These are phyloP conservation scores for Tapera naevia DNA, from an alignment of 2,797 vertebrate species.

Conservation along the genomic window DNA sequence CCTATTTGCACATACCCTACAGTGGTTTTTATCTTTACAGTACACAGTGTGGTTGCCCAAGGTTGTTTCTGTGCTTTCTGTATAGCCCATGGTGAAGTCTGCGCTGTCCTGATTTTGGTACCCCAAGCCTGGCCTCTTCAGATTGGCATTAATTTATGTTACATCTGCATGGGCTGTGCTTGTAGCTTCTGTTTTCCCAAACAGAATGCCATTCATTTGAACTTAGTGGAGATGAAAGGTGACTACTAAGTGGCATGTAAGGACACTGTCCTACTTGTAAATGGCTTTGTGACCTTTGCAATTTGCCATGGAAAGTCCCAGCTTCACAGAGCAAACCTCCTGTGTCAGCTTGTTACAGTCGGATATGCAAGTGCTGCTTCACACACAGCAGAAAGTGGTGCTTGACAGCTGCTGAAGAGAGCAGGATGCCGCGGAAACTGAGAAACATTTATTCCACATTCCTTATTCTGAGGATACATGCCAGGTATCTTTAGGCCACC, in stretches of 20 bases:
- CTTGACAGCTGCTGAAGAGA: not conserved
- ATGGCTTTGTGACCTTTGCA: not conserved
- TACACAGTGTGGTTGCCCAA: not conserved
- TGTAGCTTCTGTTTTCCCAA: not conserved
- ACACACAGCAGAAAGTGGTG: not conserved
- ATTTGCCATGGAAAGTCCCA: not conserved
- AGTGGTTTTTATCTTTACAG: not conserved
- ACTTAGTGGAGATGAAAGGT: not conserved
- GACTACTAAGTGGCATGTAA: not conserved
- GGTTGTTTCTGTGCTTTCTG: not conserved
- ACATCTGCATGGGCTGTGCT: not conserved
- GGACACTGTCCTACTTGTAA: not conserved
- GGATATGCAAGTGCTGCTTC: not conserved
- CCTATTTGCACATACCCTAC: not conserved
- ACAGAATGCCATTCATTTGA: not conserved
- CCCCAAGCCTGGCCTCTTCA: not conserved
- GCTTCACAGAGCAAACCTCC: not conserved
- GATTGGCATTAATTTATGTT: not conserved
- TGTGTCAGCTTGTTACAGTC: not conserved
- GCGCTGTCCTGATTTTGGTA: not conserved
- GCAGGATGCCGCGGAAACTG: fast-evolving
- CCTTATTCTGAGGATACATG: not conserved
- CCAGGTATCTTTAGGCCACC: not conserved
- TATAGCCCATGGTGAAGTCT: not conserved
- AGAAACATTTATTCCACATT: not conserved